Conservation (phyloP, 1,140 invertebrate species). For the Hydropsyche tenuis region DNA sequence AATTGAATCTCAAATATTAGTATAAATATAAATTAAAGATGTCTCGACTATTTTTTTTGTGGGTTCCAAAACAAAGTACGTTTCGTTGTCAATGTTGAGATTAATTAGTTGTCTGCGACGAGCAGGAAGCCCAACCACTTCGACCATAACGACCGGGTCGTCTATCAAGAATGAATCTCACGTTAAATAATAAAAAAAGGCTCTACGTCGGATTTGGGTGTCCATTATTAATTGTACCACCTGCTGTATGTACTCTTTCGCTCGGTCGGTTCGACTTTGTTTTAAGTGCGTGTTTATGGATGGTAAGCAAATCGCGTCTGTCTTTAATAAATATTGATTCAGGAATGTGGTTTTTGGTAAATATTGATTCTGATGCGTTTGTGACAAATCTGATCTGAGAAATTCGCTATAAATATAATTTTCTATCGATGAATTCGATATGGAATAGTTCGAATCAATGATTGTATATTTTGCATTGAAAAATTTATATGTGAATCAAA, state of each 20-base stretch:
- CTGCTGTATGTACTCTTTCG: neutral
- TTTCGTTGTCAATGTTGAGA: constrained; percentile 32
- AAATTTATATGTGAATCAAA: no score
- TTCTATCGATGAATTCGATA: no score
- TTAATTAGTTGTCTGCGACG: constrained; percentile 22
- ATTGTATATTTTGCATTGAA: no score
- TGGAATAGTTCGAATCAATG: no score
- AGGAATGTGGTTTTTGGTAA: no score
- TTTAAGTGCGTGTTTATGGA: neutral
- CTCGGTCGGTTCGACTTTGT: neutral
- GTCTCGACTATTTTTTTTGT: neutral
- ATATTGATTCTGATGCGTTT: no score
- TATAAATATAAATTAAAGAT: neutral
- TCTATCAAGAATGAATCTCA: constrained; percentile 1
- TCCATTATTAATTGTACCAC: constrained; percentile 22
- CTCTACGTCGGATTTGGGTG: neutral
- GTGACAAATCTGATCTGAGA: no score
- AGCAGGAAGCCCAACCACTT: neutral
- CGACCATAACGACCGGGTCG: constrained; percentile 9
- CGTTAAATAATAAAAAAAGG: neutral
- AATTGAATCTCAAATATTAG: no score
- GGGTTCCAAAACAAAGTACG: constrained; percentile 16
- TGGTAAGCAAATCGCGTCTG: no score
- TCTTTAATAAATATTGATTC: no score
- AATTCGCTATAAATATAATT: no score